Percentiles rank a stretch among this genome's conserved stretches.
phyloP scores from a whole-genome alignment of 2,797 vertebrate genomes.

The Lacerta agilis region DNA sequence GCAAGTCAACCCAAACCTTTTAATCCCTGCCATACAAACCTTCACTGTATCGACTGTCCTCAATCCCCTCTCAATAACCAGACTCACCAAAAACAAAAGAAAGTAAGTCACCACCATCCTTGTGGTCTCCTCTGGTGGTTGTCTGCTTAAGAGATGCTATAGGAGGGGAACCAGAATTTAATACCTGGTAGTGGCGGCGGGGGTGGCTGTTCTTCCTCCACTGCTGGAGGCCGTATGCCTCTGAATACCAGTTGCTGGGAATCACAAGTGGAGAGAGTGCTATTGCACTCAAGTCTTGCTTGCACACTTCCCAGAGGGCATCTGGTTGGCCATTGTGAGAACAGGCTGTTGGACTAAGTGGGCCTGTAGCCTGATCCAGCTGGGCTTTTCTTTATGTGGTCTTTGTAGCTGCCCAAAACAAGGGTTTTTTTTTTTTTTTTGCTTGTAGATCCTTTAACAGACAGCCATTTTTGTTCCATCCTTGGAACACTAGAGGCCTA shows the following conservation, averaged over 20 bases:
- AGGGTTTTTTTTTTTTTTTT: background rate
- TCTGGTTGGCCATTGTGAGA: background rate
- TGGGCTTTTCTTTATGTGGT: too few relatives aligned
- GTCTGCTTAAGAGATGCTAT: background rate
- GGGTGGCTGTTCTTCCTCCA: background rate
- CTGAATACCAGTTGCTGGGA: background rate
- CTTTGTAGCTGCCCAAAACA: background rate
- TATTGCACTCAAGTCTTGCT: background rate
- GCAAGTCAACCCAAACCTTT: background rate
- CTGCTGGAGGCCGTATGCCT: background rate
- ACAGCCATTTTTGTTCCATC: background rate
- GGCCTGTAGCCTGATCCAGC: too few relatives aligned
- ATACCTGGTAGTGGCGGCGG: too few relatives aligned
- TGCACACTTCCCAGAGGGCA: background rate
- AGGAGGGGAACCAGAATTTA: background rate
- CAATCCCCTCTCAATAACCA: background rate
- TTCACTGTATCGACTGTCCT: background rate
- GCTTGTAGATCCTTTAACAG: background rate
- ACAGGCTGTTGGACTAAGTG: background rate
- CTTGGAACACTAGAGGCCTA: background rate
- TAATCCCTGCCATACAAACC: background rate
- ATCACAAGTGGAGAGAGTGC: background rate
- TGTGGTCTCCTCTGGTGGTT: background rate
- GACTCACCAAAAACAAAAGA: background rate
- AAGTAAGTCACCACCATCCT: background rate